These are phyloP conservation scores for Luperina nickerlii DNA, from an alignment of 2,888 invertebrate species.

Conservation along the genomic window DNA sequence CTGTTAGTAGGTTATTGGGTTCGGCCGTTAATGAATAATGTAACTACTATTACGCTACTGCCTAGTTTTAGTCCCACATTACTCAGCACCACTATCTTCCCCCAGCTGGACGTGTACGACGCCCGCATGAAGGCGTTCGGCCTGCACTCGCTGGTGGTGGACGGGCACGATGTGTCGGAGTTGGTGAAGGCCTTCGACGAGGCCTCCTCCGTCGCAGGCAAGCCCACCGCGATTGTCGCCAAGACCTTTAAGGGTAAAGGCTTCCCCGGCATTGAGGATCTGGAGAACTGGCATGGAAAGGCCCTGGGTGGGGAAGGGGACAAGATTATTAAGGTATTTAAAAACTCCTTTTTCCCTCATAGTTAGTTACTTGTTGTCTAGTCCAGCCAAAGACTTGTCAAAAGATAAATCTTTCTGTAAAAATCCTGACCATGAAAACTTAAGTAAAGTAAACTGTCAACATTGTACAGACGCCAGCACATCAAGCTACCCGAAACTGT, in stretches of 20 bases:
- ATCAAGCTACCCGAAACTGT: no score
- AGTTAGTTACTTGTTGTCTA: not conserved
- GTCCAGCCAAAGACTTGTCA: no score
- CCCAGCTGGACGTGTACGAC: conserved; percentile 94
- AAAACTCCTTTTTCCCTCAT: not conserved
- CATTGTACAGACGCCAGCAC: no score
- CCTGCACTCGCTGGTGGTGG: conserved; percentile 96
- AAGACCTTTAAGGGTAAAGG: conserved; percentile 98
- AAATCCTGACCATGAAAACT: not conserved
- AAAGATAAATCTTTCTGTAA: not conserved
- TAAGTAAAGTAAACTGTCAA: not conserved
- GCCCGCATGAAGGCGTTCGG: conserved; percentile 97
- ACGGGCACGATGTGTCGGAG: conserved; percentile 98
- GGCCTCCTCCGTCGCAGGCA: conserved; percentile 93
- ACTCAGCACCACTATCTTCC: not conserved
- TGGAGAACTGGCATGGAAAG: conserved; percentile 99
- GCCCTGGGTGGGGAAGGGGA: conserved; percentile 96
- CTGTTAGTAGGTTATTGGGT: no score
- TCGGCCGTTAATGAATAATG: no score
- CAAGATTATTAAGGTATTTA: conserved; percentile 90
- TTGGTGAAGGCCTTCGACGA: conserved; percentile 96
- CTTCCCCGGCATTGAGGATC: conserved; percentile 97
- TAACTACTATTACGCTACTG: not conserved
- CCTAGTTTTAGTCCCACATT: not conserved
- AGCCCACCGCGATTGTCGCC: conserved; percentile 98